Percentiles rank a stretch among this genome's conserved stretches.
Conservation (phyloP, 1,140 invertebrate genomes). For the Thaumetopoea pityocampa region DNA sequence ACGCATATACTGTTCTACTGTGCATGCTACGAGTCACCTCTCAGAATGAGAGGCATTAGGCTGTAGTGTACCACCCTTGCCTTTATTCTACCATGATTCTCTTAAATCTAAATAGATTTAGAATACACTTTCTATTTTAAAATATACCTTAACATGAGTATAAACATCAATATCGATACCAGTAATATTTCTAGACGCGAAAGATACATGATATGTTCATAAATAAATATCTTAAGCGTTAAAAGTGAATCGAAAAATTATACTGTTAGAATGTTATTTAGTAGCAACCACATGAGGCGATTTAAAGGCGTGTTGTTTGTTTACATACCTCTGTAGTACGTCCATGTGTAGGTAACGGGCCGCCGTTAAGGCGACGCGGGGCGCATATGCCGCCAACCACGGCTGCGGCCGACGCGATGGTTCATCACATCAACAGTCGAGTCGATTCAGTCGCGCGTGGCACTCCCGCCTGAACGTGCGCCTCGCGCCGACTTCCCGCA, state of each 20-base stretch:
- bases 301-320: slow-evolving; percentile 54
- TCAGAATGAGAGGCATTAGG: too few species aligned
- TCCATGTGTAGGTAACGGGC: slow-evolving; percentile 56
- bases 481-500: slow-evolving; percentile 19
- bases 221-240: slow-evolving; percentile 1
- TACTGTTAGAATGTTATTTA: slow-evolving; percentile 1
- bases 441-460: slow-evolving; percentile 58
- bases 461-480: slow-evolving; percentile 39
- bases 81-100: too few species aligned
- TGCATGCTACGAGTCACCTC: too few species aligned
- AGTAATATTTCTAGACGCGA: too few species aligned
- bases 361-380: slow-evolving; percentile 46
- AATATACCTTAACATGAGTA: too few species aligned
- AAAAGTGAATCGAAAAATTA: slow-evolving; percentile 1
- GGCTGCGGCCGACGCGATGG: slow-evolving; percentile 10
- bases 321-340: slow-evolving; percentile 63
- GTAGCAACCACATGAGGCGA: slow-evolving; percentile 4
- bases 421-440: background rate
- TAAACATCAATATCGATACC: too few species aligned
- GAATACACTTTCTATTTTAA: too few species aligned
- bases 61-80: too few species aligned
- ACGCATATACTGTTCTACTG: too few species aligned
- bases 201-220: too few species aligned
- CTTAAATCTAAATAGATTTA: too few species aligned
- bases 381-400: slow-evolving; percentile 25